Conservation (phyloP, 2,797 vertebrate species). For the Halcyon chelicuti region DNA sequence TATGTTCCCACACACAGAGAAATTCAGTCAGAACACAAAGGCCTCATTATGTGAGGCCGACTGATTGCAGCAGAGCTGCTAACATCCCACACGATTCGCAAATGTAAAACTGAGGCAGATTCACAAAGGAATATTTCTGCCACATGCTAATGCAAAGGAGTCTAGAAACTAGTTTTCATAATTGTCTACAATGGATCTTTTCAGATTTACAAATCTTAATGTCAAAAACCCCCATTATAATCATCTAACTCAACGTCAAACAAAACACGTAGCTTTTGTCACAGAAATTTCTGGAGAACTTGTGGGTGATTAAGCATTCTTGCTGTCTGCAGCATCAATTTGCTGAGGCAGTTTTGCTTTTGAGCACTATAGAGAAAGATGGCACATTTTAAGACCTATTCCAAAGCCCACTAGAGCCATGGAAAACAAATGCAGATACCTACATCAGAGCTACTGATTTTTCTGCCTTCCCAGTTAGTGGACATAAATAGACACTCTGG, state of each 20-base stretch:
- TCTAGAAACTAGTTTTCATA: background rate
- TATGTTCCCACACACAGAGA: background rate
- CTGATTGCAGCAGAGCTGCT: background rate
- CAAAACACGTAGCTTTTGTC: background rate
- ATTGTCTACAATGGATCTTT: background rate
- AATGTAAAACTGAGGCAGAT: background rate
- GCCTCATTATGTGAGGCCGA: background rate
- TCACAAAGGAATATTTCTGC: background rate
- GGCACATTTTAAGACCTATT: background rate
- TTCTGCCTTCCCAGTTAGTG: background rate
- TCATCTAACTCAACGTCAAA: fast-evolving
- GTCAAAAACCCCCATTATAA: background rate
- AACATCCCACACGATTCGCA: background rate
- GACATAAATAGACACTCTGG: background rate
- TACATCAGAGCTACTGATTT: background rate
- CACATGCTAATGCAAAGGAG: background rate
- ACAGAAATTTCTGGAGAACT: background rate
- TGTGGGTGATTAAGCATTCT: background rate
- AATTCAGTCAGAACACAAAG: background rate
- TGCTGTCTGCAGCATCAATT: background rate
- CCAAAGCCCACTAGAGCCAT: background rate
- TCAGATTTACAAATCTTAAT: background rate
- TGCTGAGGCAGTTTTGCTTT: background rate
- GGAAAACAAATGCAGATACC: background rate
- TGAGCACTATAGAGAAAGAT: background rate